phyloP scores from a whole-genome alignment of 2,797 vertebrate species.

The Gobio occitaniae region DNA sequence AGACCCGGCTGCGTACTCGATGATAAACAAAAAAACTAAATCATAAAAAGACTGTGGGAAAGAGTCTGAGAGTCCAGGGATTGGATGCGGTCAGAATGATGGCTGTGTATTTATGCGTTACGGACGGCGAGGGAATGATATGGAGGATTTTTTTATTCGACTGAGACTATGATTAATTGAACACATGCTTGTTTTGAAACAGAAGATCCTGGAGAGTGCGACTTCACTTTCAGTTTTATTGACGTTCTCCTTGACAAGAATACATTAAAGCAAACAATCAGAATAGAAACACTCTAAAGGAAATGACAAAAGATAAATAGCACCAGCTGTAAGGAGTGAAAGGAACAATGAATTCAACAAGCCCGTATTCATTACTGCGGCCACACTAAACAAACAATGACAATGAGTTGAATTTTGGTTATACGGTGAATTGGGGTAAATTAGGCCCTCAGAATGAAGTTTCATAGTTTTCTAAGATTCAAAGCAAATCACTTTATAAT shows the following conservation, averaged over 20 bases:
- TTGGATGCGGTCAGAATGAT: constrained; percentile 48
- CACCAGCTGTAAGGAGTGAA: constrained; percentile 12
- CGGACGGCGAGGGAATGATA: constrained; percentile 31
- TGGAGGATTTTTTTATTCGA: constrained; percentile 35
- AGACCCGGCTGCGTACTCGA: constrained; percentile 25
- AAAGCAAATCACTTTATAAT: neutral
- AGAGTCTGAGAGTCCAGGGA: constrained; percentile 46
- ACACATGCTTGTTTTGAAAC: constrained; percentile 60
- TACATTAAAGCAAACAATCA: constrained; percentile 47
- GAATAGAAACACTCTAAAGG: constrained; percentile 26
- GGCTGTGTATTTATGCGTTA: constrained; percentile 30
- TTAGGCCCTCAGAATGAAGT: neutral
- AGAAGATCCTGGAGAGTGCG: constrained; percentile 48
- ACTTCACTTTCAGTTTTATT: constrained; percentile 42
- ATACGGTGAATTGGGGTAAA: neutral
- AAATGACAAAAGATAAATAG: constrained; percentile 44
- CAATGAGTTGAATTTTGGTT: neutral
- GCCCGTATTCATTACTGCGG: constrained; percentile 14
- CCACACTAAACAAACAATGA: neutral
- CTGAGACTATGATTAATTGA: constrained; percentile 60
- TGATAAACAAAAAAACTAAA: constrained; percentile 10
- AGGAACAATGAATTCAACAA: constrained; percentile 12
- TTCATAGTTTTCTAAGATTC: neutral
- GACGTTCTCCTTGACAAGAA: constrained; percentile 41
- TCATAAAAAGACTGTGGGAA: constrained; percentile 31